Percentiles rank a stretch among this genome's conserved stretches.
These are phyloP conservation scores for Agrotis exclamationis DNA, from an alignment of 2,888 invertebrate genomes.

Conservation along the genomic window DNA sequence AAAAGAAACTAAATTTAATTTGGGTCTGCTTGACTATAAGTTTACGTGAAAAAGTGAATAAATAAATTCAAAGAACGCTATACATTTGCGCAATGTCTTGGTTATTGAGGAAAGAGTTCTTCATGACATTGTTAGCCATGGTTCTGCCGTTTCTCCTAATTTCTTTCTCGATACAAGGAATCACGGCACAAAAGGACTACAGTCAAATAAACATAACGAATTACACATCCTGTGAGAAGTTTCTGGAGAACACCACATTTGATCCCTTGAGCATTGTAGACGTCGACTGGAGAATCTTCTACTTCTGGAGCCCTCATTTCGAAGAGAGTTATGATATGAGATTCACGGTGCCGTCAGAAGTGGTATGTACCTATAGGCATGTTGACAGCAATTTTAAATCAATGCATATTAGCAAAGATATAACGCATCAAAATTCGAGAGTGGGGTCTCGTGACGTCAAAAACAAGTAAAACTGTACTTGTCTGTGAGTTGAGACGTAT, in stretches of 20 bases:
- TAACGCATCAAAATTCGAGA: no score
- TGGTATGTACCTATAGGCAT: conserved; percentile 67
- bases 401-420: no score
- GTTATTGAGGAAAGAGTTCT: not conserved
- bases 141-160: conserved; percentile 4
- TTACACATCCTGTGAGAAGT: conserved; percentile 78
- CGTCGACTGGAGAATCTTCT: conserved; percentile 81
- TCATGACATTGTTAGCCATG: conserved; percentile 7
- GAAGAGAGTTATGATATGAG: conserved; percentile 72
- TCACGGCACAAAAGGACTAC: not conserved
- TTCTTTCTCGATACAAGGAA: conserved; percentile 6
- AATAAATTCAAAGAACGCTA: not conserved
- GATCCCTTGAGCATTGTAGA: conserved; percentile 70
- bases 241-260: conserved; percentile 71
- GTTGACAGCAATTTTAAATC: no score
- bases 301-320: conserved; percentile 74
- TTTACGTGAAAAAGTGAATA: not conserved
- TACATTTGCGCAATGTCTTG: no score
- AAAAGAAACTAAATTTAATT: not conserved
- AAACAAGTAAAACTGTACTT: no score
- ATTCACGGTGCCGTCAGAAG: conserved; percentile 71
- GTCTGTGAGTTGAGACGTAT: no score
- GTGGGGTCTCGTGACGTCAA: no score
- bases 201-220: conserved; percentile 56
- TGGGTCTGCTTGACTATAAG: not conserved